Conservation (phyloP, 2,797 vertebrate species). For the Lepilemur ruficaudatus region DNA sequence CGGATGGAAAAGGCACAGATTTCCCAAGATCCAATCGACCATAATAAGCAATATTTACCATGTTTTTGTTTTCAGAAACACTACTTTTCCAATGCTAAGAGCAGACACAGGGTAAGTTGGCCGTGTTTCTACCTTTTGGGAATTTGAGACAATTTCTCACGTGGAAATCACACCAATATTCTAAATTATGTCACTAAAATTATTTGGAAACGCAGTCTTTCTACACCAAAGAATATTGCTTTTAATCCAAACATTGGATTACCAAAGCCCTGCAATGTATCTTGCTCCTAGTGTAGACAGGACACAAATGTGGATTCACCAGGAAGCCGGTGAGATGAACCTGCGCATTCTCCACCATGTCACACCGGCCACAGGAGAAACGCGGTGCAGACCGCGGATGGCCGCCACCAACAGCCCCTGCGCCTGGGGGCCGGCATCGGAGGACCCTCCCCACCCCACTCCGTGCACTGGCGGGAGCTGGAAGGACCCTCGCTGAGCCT, state of each 20-base stretch:
- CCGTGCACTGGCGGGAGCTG: too few relatives aligned
- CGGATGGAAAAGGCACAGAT: conserved; percentile 56
- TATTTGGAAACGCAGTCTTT: conserved; percentile 10
- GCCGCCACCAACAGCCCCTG: too few relatives aligned
- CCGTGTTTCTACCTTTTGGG: neutral
- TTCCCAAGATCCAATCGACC: conserved; percentile 46
- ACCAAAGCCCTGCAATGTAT: neutral
- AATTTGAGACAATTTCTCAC: conserved; percentile 27
- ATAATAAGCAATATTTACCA: conserved; percentile 50
- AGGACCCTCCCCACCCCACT: too few relatives aligned
- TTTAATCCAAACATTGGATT: conserved; percentile 11
- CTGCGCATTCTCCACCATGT: neutral
- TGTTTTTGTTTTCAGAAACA: conserved; percentile 58
- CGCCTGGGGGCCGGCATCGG: too few relatives aligned
- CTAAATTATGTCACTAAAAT: conserved; percentile 1
- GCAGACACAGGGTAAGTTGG: neutral
- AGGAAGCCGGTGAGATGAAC: neutral
- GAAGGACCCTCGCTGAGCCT: too few relatives aligned
- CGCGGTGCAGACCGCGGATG: neutral
- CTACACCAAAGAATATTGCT: neutral
- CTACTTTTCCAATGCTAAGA: conserved; percentile 39
- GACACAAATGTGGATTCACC: neutral
- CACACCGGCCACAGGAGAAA: conserved; percentile 36
- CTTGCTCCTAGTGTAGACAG: neutral
- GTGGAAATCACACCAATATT: conserved; percentile 27